Evolutionary conservation across 2,113 vertebrate genomes (phyloP).

Genomic region (Hemiscyllium ocellatum): DNA sequence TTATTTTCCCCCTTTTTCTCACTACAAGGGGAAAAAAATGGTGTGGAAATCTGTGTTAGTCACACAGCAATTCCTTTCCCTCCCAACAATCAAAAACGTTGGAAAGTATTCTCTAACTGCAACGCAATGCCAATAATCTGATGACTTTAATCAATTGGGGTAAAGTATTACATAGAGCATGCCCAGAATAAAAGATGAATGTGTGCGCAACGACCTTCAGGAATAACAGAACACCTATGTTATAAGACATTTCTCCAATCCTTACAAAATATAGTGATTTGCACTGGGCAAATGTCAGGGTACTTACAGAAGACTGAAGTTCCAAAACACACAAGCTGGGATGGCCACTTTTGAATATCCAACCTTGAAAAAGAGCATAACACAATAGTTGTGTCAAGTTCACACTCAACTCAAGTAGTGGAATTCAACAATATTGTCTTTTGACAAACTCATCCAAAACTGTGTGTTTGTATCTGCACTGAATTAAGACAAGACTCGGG

Average conservation of each 20-base stretch:
- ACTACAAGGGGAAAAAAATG: background rate
- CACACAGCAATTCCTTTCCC: background rate
- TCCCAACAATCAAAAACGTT: background rate
- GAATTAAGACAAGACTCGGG: background rate
- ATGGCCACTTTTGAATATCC: slow-evolving; percentile 45
- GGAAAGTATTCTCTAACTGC: background rate
- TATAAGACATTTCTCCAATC: background rate
- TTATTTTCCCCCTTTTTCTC: background rate
- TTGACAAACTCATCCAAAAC: background rate
- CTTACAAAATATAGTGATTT: background rate
- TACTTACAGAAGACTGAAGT: slow-evolving; percentile 62
- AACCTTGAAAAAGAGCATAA: slow-evolving; percentile 45
- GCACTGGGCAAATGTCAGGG: background rate
- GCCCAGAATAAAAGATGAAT: background rate
- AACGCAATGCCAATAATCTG: background rate
- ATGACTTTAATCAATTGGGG: background rate
- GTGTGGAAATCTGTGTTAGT: background rate
- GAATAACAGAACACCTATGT: too few species aligned
- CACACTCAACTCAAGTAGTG: background rate
- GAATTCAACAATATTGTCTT: background rate
- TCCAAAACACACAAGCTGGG: slow-evolving; percentile 63
- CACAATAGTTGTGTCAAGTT: slow-evolving; percentile 41
- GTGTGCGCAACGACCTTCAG: background rate
- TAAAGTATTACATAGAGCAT: background rate
- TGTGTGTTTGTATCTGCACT: background rate